Percentiles rank a stretch among this genome's conserved stretches.
Evolutionary conservation across 2,113 vertebrate species (phyloP).

Genomic region (Podilymbus podiceps): DNA sequence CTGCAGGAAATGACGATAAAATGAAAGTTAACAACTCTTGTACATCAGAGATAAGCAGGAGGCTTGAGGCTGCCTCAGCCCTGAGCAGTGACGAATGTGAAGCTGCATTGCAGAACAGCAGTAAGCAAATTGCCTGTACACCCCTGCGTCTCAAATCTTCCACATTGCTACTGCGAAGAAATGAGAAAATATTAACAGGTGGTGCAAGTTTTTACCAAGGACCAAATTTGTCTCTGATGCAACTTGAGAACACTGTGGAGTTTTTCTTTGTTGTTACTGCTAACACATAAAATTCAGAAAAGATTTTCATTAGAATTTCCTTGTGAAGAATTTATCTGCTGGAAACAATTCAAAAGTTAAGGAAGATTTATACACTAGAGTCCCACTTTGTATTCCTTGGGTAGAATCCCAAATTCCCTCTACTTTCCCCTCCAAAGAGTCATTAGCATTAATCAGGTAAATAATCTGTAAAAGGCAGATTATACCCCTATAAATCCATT

Average conservation of each 20-base stretch:
- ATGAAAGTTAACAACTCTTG: not conserved
- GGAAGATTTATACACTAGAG: not conserved
- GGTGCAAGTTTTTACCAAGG: not conserved
- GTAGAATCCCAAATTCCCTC: slow-evolving; percentile 30
- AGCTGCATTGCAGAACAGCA: not conserved
- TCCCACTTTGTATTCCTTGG: slow-evolving; percentile 15
- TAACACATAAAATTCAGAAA: not conserved
- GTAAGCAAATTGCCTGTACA: not conserved
- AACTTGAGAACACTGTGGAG: not conserved
- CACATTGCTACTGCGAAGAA: not conserved
- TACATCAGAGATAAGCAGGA: not conserved
- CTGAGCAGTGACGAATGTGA: not conserved
- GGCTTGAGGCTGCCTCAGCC: not conserved
- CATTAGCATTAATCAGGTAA: slow-evolving; percentile 37
- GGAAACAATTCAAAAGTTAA: not conserved
- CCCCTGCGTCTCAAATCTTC: rapidly evolving
- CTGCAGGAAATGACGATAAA: rapidly evolving
- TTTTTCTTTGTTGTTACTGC: not conserved
- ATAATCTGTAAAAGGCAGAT: slow-evolving; percentile 10
- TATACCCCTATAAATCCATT: slow-evolving; percentile 32
- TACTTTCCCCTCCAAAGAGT: not conserved
- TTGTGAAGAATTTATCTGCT: not conserved
- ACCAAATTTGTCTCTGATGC: not conserved
- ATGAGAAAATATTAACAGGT: not conserved
- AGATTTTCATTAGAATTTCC: not conserved